Evolutionary conservation across 2,888 invertebrate species (phyloP).

Genomic region (Ophioninae sp.): DNA sequence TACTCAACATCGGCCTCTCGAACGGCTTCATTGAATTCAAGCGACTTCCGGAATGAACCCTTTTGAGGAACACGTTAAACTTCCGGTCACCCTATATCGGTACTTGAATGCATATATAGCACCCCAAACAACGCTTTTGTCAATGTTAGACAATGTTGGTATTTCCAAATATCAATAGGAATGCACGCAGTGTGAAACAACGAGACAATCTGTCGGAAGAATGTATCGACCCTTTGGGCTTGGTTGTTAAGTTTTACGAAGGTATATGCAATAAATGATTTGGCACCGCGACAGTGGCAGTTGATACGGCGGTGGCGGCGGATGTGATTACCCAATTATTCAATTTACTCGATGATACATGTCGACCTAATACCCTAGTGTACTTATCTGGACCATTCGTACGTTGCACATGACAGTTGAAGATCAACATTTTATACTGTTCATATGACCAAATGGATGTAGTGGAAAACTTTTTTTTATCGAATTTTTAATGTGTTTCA

Average conservation of each 20-base stretch:
- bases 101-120: not conserved
- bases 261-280: constrained; percentile 4
- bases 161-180: constrained; percentile 10
- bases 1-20: too few species aligned
- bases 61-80: too few species aligned
- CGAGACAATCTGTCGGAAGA: constrained; percentile 22
- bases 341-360: constrained; percentile 31
- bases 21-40: too few species aligned
- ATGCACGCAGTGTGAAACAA: constrained; percentile 15
- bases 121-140: not conserved
- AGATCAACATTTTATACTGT: not conserved
- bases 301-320: constrained; percentile 52
- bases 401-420: constrained; percentile 10
- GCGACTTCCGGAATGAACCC: too few species aligned
- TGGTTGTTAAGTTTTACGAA: constrained; percentile 17
- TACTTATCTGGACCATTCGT: not conserved
- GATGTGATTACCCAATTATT: constrained; percentile 59
- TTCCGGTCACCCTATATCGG: too few species aligned
- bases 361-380: not conserved
- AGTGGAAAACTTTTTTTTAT: not conserved
- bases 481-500: not conserved
- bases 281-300: constrained; percentile 50
- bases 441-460: not conserved
- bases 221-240: constrained; percentile 21
- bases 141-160: constrained; percentile 22